These are phyloP conservation scores for Andrena praecox DNA, from an alignment of 2,888 invertebrate genomes.

Conservation along the genomic window DNA sequence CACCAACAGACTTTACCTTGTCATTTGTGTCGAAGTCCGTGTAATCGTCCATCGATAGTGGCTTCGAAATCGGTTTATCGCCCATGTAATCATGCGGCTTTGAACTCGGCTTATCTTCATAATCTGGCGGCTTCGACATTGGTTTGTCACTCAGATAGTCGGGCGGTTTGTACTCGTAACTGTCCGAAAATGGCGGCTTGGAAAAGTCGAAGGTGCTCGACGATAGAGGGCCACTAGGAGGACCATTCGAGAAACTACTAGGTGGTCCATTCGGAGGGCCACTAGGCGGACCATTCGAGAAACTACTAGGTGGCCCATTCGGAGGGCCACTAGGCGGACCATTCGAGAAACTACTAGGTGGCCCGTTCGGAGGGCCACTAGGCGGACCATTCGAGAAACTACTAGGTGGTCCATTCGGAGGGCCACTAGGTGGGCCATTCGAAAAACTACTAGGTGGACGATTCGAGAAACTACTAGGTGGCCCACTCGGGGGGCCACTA, in stretches of 20 bases:
- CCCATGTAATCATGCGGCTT: slow-evolving; percentile 57
- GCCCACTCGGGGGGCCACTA: slow-evolving; percentile 20
- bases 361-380: slow-evolving; percentile 19
- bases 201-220: slow-evolving; percentile 55
- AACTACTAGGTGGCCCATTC: slow-evolving; percentile 9
- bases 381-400: slow-evolving; percentile 24
- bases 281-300: slow-evolving; percentile 14
- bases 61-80: slow-evolving; percentile 62
- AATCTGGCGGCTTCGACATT: slow-evolving; percentile 53
- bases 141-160: slow-evolving; percentile 57
- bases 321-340: slow-evolving; percentile 21
- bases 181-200: slow-evolving; percentile 63
- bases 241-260: slow-evolving; percentile 26
- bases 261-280: not conserved
- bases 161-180: slow-evolving; percentile 69
- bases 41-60: slow-evolving; percentile 58
- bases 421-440: not conserved
- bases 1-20: slow-evolving; percentile 32
- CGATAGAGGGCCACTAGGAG: slow-evolving; percentile 32
- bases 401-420: not conserved
- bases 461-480: slow-evolving; percentile 12
- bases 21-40: slow-evolving; percentile 42
- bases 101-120: slow-evolving; percentile 57
- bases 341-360: slow-evolving; percentile 11
- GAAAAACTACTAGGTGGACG: slow-evolving; percentile 22